These are phyloP conservation scores for Neria commutata DNA, from an alignment of 2,888 invertebrate species.

Conservation along the genomic window DNA sequence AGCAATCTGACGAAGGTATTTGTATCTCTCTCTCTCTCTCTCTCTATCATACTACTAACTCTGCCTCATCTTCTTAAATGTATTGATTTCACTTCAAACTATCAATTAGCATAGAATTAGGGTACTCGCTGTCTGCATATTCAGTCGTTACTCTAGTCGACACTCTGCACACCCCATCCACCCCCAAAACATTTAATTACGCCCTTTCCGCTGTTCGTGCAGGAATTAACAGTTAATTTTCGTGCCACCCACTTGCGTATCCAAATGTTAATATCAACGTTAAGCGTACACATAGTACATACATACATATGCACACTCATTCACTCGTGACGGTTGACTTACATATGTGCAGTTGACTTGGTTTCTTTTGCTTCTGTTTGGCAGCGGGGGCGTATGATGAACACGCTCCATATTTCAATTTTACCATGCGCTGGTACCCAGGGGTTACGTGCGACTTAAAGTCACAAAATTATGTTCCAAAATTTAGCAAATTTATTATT, in stretches of 20 bases:
- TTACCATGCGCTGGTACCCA: no score
- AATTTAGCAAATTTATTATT: no score
- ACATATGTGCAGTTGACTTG: not conserved
- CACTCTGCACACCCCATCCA: no score
- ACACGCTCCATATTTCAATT: no score
- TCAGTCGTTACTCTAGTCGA: not conserved
- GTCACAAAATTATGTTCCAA: no score
- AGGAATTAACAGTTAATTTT: not conserved
- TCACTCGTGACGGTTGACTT: not conserved
- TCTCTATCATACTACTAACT: no score
- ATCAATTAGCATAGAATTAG: conserved; percentile 1
- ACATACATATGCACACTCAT: not conserved
- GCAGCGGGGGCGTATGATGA: no score
- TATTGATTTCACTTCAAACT: no score
- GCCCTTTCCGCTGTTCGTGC: not conserved
- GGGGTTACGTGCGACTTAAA: no score
- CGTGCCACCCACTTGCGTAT: not conserved
- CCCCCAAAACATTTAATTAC: not conserved
- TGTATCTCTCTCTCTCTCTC: no score
- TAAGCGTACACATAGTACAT: not conserved
- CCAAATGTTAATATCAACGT: not conserved
- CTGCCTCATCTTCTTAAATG: no score
- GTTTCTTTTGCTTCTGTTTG: not conserved
- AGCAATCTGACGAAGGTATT: no score
- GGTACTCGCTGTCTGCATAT: not conserved